Base-by-base conservation (phyloP, 2,888 invertebrate species). In the Sphecodes monilicornis region DNA sequence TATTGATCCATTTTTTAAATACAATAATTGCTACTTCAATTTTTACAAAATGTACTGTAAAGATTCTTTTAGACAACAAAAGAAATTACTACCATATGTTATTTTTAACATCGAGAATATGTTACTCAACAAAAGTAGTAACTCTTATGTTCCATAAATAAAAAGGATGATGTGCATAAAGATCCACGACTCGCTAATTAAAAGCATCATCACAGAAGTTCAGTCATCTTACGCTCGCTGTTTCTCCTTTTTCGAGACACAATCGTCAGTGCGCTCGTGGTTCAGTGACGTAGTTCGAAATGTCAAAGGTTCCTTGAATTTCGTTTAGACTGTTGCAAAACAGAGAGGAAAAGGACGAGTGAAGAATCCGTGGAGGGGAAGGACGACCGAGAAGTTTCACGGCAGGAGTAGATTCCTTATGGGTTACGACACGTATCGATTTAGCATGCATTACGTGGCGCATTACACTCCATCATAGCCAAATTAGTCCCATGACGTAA, bases 401-500 rank as follows among this genome's bases (percentile, higher is more conserved):
- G 78, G 26, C 78, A 73, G 75, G 68, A 80, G 76, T 74, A 75
- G 81, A 86, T 86, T 81, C 85, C 73, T 85, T 57, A 36, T 72
- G 32, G 22, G 46, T 86, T 85, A 85, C 86, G 46, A 70, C 85
- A 85, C 57, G 50, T 46, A 85, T 86, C 72, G 85, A 80, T 85
- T 86, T 86, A 86, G 86, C 81, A 71, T 73, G 79, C 76, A 70
- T 88, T 88, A 81, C 85, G 81, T 81, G 76, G 78, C 78, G 68
- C 46, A 39, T 76, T 75, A 76, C 80, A 73, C 57, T 82, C 82
- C 82, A 92, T 93, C 93, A 93, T 81, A 88, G 87, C 89, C 91
- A 89, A 93, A 93, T 91, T 90, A 86, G 91, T 91, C 85, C 84
- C 87, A 89, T 93, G 93, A 93, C 92, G 92, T 91, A 92, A 93